Evolutionary conservation across 2,888 invertebrate species (phyloP).

Genomic region (Drosophila longiperda): DNA sequence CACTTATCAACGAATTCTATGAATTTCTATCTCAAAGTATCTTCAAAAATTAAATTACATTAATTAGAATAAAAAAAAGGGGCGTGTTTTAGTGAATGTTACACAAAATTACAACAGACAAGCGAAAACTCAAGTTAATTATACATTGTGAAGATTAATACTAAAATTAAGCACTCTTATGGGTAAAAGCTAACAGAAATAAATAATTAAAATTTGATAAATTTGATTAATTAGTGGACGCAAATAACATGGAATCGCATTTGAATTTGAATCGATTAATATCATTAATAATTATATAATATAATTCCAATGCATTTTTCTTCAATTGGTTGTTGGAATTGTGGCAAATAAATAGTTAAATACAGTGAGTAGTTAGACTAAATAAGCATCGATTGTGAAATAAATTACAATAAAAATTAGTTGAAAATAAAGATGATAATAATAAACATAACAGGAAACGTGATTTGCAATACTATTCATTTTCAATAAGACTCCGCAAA

Average conservation of each 20-base stretch:
- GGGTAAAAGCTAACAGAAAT: constrained; percentile 30
- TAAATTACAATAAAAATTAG: constrained; percentile 62
- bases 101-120: constrained; percentile 45
- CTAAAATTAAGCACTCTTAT: constrained; percentile 23
- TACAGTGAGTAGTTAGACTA: constrained; percentile 68
- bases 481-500: constrained; percentile 63
- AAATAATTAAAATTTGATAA: constrained; percentile 29
- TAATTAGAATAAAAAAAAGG: constrained; percentile 1
- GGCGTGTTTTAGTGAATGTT: constrained; percentile 32
- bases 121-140: constrained; percentile 29
- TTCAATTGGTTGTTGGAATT: constrained; percentile 52
- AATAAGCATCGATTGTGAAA: constrained; percentile 58
- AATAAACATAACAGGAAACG: constrained; percentile 68
- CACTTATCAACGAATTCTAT: constrained; percentile 54
- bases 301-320: constrained; percentile 33
- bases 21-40: constrained; percentile 53
- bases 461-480: constrained; percentile 69
- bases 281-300: constrained; percentile 52
- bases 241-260: constrained; percentile 75
- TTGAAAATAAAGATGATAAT: constrained; percentile 17
- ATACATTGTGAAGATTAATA: constrained; percentile 19
- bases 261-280: constrained; percentile 44
- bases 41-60: constrained; percentile 39
- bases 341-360: constrained; percentile 68
- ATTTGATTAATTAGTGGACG: constrained; percentile 67